Base-by-base conservation (phyloP, 2,888 invertebrate species). In the Spodoptera picta region DNA sequence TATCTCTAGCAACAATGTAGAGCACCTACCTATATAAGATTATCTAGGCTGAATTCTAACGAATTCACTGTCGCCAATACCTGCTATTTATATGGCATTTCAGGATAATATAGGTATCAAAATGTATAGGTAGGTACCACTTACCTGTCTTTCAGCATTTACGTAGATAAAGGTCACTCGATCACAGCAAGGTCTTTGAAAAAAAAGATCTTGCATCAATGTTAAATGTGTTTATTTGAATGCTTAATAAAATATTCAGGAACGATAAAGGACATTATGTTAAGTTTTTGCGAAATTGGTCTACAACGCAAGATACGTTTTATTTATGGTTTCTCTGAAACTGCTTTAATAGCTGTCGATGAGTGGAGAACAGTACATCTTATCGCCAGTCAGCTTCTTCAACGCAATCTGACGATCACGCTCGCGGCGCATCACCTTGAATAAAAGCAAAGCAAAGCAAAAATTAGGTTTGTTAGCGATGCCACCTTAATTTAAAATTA, bases 381-480 rank as follows among this genome's bases (percentile, higher is more conserved):
- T 92, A 49, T 95, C 95, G 14, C 92, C 94, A 5, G 84, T 93
- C 54, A 95, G 91, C 82, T 96, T 96, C 9, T 97, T 97, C 7
- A 84, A 82, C 4, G 87, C 84, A 66, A 95, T 95, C 84, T 97
- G 97, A 50, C 95, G 93, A 0, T 93, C 83, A 19, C 97, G 95
- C 83, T 97, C 97, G 1, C 69, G 69, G 43, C 94, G 87, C 65
- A 88, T 65, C 14, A 67, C 77, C 88, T 88, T 6, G 0, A 50
- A 43, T 27, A 27, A 27, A 27, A 27, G 5, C 27, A 3, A 2
- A 27, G 5, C 27, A 3, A 2, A 19, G 19, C 1, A 19, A 19
- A 27, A 27, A 27, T 27, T 27, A 27, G 27, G 2, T 27, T 27
- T 4, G 27, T 27, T 27, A 27, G 27, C 3, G 27, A 27, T 27